Percentiles rank a stretch among this genome's conserved stretches.
Evolutionary conservation across 2,888 invertebrate species (phyloP).

Genomic region (Maniola hyperantus): DNA sequence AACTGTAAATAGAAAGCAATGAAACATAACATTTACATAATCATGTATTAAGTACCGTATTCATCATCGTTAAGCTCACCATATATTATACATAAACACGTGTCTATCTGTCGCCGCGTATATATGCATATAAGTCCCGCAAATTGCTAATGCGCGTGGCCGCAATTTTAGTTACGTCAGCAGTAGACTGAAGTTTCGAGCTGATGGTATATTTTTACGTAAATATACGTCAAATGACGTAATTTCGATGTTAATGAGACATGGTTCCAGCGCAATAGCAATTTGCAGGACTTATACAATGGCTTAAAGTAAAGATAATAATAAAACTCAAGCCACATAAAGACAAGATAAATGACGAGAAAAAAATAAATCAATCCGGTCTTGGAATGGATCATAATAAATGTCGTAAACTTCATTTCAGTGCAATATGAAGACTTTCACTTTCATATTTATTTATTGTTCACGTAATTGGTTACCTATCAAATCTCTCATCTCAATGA

Average conservation of each 20-base stretch:
- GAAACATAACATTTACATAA: constrained; percentile 25
- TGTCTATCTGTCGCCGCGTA: not conserved
- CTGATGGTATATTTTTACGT: too few species aligned
- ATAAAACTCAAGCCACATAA: not conserved
- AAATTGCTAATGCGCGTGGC: too few species aligned
- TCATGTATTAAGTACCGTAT: constrained; percentile 9
- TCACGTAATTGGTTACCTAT: constrained; percentile 21
- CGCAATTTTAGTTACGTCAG: too few species aligned
- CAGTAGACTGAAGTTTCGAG: too few species aligned
- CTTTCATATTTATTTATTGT: constrained; percentile 19
- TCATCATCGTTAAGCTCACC: not conserved
- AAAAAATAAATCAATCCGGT: constrained; percentile 8
- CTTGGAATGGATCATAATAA: not conserved
- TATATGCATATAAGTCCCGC: not conserved
- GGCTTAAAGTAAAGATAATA: not conserved
- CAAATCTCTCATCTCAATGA: constrained; percentile 13
- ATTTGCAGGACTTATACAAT: too few species aligned
- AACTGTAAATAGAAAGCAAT: constrained; percentile 16
- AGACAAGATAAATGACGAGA: not conserved
- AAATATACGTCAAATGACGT: too few species aligned
- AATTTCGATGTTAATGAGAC: too few species aligned
- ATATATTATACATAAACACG: not conserved
- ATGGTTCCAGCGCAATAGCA: too few species aligned
- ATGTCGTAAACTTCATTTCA: constrained; percentile 10
- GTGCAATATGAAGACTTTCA: constrained; percentile 24